phyloP scores from a whole-genome alignment of 2,797 vertebrate genomes.

The Sciaenops ocellatus region DNA sequence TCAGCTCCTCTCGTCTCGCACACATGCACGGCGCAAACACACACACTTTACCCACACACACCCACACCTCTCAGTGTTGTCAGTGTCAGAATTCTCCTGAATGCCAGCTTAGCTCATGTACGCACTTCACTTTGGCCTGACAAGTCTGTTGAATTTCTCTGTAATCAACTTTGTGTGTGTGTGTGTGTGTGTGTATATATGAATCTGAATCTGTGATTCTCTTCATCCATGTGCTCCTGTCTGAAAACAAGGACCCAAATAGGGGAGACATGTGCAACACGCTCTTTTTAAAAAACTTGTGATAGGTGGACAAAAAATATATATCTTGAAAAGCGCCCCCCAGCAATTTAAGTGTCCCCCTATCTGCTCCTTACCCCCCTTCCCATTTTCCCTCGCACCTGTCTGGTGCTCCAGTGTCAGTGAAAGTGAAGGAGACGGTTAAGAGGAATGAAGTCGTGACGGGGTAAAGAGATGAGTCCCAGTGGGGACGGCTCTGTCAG shows the following conservation, averaged over 20 bases:
- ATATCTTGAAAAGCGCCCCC: slow-evolving; percentile 29
- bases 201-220: slow-evolving; percentile 1
- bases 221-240: background rate
- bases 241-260: background rate
- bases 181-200: background rate
- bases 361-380: slow-evolving; percentile 10
- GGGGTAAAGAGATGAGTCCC: slow-evolving; percentile 62
- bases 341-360: slow-evolving; percentile 24
- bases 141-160: background rate
- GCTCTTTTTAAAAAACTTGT: slow-evolving; percentile 47
- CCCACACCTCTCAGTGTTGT: slow-evolving; percentile 31
- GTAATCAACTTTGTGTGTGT: background rate
- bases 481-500: slow-evolving; percentile 66
- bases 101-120: slow-evolving; percentile 35
- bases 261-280: slow-evolving; percentile 2
- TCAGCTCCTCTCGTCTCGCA: slow-evolving; percentile 49
- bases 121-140: background rate
- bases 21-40: slow-evolving; percentile 15
- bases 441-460: slow-evolving; percentile 63
- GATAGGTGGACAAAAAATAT: slow-evolving; percentile 31
- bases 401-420: slow-evolving; percentile 74
- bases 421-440: slow-evolving; percentile 70
- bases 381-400: slow-evolving; percentile 61
- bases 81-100: slow-evolving; percentile 41
- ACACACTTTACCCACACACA: background rate